These are phyloP conservation scores for Enteromius thamalakanensis DNA, from an alignment of 2,797 vertebrate genomes.

Conservation along the genomic window DNA sequence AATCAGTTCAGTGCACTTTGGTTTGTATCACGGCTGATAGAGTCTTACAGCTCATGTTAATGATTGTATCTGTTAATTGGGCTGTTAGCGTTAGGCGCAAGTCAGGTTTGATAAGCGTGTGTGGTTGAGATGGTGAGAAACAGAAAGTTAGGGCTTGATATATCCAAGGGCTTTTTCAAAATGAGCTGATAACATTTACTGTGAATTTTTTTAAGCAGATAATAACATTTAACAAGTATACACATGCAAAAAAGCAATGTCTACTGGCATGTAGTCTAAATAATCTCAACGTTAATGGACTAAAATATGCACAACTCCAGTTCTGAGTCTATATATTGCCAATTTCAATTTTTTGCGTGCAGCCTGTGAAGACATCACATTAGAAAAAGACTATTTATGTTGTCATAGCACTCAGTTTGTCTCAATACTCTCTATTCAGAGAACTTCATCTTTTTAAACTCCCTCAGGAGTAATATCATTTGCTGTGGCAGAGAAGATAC, in stretches of 20 bases:
- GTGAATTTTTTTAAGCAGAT: background rate
- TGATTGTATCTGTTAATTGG: constrained; percentile 43
- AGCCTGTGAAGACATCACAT: background rate
- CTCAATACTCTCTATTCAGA: background rate
- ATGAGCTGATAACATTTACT: background rate
- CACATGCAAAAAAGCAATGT: background rate
- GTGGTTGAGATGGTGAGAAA: background rate
- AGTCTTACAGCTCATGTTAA: constrained; percentile 19
- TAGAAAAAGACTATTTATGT: background rate
- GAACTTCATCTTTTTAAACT: background rate
- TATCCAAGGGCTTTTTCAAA: background rate
- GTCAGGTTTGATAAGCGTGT: constrained; percentile 45
- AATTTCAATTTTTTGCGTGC: background rate
- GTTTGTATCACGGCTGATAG: constrained; percentile 8
- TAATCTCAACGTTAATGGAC: background rate
- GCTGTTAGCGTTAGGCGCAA: constrained; percentile 38
- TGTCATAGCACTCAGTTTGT: constrained; percentile 7
- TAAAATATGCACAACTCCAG: background rate
- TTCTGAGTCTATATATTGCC: background rate
- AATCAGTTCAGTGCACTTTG: constrained; percentile 31
- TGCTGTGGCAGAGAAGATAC: background rate
- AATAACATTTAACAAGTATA: background rate
- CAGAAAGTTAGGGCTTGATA: background rate
- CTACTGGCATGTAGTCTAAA: background rate
- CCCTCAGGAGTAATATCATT: background rate